These are phyloP conservation scores for Indicator maculatus DNA, from an alignment of 2,113 vertebrate genomes.

Conservation along the genomic window DNA sequence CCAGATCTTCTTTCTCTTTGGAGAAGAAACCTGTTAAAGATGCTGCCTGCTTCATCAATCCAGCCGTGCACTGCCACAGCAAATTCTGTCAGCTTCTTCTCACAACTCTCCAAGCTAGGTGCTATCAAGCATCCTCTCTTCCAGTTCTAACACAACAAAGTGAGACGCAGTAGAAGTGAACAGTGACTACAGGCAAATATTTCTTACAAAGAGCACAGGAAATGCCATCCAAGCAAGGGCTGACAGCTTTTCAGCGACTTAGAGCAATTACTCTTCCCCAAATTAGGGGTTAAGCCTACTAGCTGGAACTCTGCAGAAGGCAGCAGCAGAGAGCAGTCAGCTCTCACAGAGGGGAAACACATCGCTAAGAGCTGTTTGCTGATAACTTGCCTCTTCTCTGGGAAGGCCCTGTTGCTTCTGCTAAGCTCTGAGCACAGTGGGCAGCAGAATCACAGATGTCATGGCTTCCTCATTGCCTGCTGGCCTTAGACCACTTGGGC, in stretches of 20 bases:
- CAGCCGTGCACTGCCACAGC: not conserved
- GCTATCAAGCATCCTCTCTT: not conserved
- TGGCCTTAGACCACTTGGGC: not conserved
- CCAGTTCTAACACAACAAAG: not conserved
- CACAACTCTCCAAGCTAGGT: not conserved
- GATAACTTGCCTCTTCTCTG: not conserved
- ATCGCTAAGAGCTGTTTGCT: not conserved
- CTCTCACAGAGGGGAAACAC: constrained; percentile 9
- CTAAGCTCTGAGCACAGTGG: not conserved
- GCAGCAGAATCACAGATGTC: not conserved
- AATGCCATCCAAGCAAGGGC: not conserved
- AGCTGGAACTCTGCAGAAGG: constrained; percentile 20
- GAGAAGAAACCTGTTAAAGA: not conserved
- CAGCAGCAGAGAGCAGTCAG: constrained; percentile 43
- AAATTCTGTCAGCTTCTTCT: not conserved
- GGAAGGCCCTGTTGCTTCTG: not conserved
- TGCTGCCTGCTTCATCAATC: not conserved
- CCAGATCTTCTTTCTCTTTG: not conserved
- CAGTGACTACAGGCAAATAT: not conserved
- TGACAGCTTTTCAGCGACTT: constrained; percentile 4
- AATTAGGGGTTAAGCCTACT: constrained; percentile 19
- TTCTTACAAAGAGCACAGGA: not conserved
- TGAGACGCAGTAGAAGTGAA: not conserved
- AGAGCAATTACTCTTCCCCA: constrained; percentile 7
- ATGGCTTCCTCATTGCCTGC: fast-evolving